Percentiles rank a stretch among this genome's conserved stretches.
Evolutionary conservation across 2,797 vertebrate species (phyloP).

Genomic region (Eremophila alpestris): DNA sequence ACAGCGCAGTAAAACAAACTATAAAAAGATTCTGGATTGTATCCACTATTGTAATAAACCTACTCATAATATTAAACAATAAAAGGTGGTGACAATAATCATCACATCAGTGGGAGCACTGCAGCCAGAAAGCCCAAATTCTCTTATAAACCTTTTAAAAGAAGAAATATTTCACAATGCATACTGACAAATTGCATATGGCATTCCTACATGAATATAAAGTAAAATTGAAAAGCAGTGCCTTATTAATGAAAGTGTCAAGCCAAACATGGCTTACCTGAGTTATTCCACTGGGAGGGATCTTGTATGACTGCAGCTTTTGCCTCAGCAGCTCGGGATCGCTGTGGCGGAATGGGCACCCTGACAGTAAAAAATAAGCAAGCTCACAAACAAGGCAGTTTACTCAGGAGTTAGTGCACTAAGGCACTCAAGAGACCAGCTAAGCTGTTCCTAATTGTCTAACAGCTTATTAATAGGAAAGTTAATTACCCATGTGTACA

Average conservation of each 20-base stretch:
- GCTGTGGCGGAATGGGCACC: slow-evolving; percentile 96
- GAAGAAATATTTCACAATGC: background rate
- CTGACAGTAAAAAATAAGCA: slow-evolving; percentile 75
- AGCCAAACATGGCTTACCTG: slow-evolving; percentile 75
- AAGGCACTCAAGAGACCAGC: slow-evolving; percentile 47
- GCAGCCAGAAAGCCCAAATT: background rate
- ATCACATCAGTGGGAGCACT: background rate
- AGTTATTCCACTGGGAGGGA: slow-evolving; percentile 83
- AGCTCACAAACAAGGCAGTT: slow-evolving; percentile 57
- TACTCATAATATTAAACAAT: background rate
- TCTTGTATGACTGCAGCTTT: slow-evolving; percentile 91
- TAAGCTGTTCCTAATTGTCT: slow-evolving; percentile 65
- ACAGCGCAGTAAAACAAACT: background rate
- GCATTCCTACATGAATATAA: background rate
- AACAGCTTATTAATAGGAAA: slow-evolving; percentile 74
- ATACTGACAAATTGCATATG: background rate
- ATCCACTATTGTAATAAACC: background rate
- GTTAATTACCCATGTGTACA: slow-evolving; percentile 64
- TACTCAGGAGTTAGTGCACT: slow-evolving; percentile 33
- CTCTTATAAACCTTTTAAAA: background rate
- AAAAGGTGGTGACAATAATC: background rate
- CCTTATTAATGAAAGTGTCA: background rate
- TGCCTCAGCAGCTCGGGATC: slow-evolving; percentile 94
- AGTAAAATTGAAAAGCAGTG: background rate
- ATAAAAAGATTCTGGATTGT: background rate